A percentile compares a stretch with the other conserved stretches of the same genome.
Evolutionary conservation across 2,797 vertebrate genomes (phyloP).

Genomic region (Pantherophis alleghaniensis): DNA sequence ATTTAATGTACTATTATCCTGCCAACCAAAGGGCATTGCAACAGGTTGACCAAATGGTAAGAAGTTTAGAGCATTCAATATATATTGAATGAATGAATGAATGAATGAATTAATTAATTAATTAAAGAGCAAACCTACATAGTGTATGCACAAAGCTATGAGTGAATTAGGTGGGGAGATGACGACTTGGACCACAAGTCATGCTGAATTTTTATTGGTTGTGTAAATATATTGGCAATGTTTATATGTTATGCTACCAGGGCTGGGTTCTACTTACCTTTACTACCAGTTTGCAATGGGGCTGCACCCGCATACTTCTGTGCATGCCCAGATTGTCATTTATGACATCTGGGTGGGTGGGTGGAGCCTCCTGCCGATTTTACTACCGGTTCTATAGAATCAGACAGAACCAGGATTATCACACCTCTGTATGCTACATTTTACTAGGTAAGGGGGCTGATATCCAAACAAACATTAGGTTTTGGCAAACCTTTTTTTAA

Average conservation of each 20-base stretch:
- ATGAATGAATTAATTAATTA: neutral
- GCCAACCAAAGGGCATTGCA: neutral
- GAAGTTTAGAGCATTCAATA: neutral
- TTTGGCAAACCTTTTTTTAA: neutral
- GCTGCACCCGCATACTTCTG: too few species aligned
- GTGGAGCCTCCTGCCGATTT: too few species aligned
- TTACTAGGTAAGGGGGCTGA: neutral
- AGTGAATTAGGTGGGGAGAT: neutral
- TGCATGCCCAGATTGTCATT: too few species aligned
- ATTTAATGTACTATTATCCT: neutral
- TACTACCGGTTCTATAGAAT: too few species aligned
- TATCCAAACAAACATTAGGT: neutral
- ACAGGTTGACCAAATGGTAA: neutral
- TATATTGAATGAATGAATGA: neutral
- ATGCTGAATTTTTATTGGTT: neutral
- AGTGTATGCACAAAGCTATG: neutral
- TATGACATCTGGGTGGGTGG: too few species aligned
- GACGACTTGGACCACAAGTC: neutral
- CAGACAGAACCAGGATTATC: too few species aligned
- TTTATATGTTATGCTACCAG: neutral
- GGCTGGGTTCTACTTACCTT: too few species aligned
- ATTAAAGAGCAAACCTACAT: neutral
- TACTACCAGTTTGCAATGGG: too few species aligned
- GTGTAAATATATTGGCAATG: neutral
- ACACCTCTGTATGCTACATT: neutral